Conservation (phyloP, 2,888 invertebrate genomes). For the Drosophila fungiperda region DNA sequence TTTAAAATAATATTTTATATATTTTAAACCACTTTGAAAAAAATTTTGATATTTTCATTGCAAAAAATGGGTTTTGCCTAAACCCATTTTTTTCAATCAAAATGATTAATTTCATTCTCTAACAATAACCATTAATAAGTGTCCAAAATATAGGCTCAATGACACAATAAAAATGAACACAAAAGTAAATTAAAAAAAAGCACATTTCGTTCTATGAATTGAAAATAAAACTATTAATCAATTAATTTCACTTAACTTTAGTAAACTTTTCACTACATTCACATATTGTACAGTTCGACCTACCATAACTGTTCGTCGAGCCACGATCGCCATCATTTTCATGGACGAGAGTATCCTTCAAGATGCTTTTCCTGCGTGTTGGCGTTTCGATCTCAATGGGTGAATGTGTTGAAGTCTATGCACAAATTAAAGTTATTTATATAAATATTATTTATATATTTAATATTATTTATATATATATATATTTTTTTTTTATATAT, state of each 20-base stretch:
- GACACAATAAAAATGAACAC: not conserved
- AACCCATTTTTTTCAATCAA: not conserved
- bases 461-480: no score
- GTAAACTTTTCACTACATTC: not conserved
- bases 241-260: not conserved
- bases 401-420: constrained; percentile 86
- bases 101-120: not conserved
- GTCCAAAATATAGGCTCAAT: not conserved
- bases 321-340: constrained; percentile 85
- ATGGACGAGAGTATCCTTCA: constrained; percentile 86
- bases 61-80: no score
- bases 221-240: not conserved
- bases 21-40: not conserved
- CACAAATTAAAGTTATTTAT: constrained; percentile 3
- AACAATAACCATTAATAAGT: not conserved
- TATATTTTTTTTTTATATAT: not conserved
- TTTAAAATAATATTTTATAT: not conserved
- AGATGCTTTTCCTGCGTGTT: constrained; percentile 89
- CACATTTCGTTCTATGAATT: not conserved
- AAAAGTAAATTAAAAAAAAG: not conserved
- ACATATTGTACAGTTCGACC: constrained; percentile 41
- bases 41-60: no score
- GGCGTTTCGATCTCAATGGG: constrained; percentile 89
- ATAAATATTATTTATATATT: no score
- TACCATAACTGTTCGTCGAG: constrained; percentile 83